phyloP scores from a whole-genome alignment of 2,888 invertebrate genomes.

The Xiphydria camelus region DNA sequence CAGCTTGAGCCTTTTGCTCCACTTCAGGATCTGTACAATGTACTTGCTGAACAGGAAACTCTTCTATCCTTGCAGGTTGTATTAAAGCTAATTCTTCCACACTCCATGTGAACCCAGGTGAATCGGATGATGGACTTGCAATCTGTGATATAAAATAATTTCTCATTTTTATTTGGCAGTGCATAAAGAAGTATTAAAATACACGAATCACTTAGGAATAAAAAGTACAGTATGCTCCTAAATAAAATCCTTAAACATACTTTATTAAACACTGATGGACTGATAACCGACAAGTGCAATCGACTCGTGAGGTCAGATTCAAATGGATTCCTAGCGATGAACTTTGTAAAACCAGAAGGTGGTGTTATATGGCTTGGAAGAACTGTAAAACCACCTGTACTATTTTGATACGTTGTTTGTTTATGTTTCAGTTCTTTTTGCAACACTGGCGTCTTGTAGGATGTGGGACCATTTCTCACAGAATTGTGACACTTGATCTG shows the following conservation, averaged over 20 bases:
- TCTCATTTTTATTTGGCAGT: background rate
- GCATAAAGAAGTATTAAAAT: background rate
- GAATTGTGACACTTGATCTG: conserved; percentile 20
- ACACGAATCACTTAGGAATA: conserved; percentile 1
- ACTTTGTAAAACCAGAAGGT: conserved; percentile 62
- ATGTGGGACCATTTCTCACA: conserved; percentile 23
- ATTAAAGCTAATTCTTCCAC: conserved; percentile 72
- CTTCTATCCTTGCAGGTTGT: conserved; percentile 71
- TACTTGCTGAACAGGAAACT: conserved; percentile 65
- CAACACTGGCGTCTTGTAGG: conserved; percentile 36
- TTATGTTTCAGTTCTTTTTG: conserved; percentile 23
- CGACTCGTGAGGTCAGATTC: conserved; percentile 68
- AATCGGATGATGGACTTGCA: conserved; percentile 48
- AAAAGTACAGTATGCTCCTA: no score
- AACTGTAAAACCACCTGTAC: conserved; percentile 37
- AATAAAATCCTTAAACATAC: no score
- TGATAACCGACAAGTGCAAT: conserved; percentile 71
- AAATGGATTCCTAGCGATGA: conserved; percentile 69
- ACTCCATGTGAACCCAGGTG: conserved; percentile 68
- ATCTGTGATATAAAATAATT: conserved; percentile 40
- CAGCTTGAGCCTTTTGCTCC: conserved; percentile 69
- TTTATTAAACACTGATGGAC: conserved; percentile 56
- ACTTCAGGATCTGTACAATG: conserved; percentile 66
- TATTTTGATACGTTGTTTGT: conserved; percentile 23
- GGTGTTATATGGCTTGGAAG: conserved; percentile 61